phyloP scores from a whole-genome alignment of 1,140 invertebrate genomes.

The Stegodyphus mimosarum region DNA sequence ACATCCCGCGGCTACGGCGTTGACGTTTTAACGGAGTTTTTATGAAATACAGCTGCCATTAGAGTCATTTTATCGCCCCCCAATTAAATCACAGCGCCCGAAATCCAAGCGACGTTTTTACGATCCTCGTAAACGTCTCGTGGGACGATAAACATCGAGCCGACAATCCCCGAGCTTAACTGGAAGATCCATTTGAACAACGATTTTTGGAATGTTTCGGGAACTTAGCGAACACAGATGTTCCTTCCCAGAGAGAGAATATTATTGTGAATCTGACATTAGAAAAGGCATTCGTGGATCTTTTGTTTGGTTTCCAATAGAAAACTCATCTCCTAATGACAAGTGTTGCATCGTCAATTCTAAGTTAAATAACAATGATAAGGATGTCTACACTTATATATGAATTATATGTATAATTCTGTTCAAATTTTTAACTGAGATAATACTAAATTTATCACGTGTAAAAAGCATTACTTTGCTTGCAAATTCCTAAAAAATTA shows the following conservation, averaged over 20 bases:
- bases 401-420: too few relatives aligned
- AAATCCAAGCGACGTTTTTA: slow-evolving; percentile 49
- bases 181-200: slow-evolving; percentile 10
- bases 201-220: neutral
- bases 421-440: too few relatives aligned
- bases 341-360: too few relatives aligned
- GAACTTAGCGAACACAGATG: neutral
- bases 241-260: neutral
- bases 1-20: neutral
- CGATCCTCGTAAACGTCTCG: slow-evolving; percentile 28
- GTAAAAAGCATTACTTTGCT: too few relatives aligned
- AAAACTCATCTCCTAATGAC: too few relatives aligned
- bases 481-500: too few relatives aligned
- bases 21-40: slow-evolving; percentile 33
- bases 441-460: too few relatives aligned
- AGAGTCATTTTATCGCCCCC: slow-evolving; percentile 38
- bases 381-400: too few relatives aligned
- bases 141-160: slow-evolving; percentile 2
- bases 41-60: slow-evolving; percentile 50
- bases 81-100: slow-evolving; percentile 50
- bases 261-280: too few relatives aligned
- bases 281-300: too few relatives aligned
- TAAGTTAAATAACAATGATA: too few relatives aligned
- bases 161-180: slow-evolving; percentile 21
- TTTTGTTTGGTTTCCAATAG: too few relatives aligned